Evolutionary conservation across 2,797 vertebrate species (phyloP), one percentile per base, ranked within the genome.

Genomic region (Hydrolagus colliei): DNA sequence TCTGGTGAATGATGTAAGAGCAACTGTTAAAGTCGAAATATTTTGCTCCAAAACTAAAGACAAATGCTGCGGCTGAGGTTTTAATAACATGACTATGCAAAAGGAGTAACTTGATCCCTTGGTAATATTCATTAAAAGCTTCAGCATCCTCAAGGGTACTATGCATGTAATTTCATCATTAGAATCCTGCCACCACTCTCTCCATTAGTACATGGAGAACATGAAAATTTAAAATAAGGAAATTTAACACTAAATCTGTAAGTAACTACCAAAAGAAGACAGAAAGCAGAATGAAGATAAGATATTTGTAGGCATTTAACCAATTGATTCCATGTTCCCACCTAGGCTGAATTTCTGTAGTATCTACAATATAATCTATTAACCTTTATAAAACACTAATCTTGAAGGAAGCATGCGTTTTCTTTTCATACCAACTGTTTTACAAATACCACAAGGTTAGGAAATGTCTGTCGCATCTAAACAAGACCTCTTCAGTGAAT

Each of bases 81-180:
- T 73, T 73, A 73, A 73, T 73, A 77, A 61, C 76, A 79, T 12
- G 14, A 32, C n/a, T 32, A 62, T 79, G n/a, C 22, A 32, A 80
- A 80, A 13, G 11, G 61, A 78, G 18, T 59, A 62, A 78, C 20
- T 62, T 22, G 14, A 62, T 61, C 59, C 75, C n/a, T 79, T 13
- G 27, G n/a, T 62, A 59, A 62, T 62, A 77, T 78, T 78, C 11
- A 78, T 78, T 78, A 63, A 78, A 78, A 78, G 10, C 0, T 78
- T 9, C 10, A 22, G 2, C 20, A 11, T n/a, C 52, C n/a, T 61
- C 76, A 22, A 62, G 59, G 41, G 20, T n/a, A 78, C 59, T 20
- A 22, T 63, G 59, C 9, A 62, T 27, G 4, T 22, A 62, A 52
- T 63, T 78, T 22, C 59, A 62, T 78, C 11, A 78, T 59, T 76